Evolutionary conservation across 2,797 vertebrate genomes (phyloP).

Genomic region (Sebastolobus altivelis): DNA sequence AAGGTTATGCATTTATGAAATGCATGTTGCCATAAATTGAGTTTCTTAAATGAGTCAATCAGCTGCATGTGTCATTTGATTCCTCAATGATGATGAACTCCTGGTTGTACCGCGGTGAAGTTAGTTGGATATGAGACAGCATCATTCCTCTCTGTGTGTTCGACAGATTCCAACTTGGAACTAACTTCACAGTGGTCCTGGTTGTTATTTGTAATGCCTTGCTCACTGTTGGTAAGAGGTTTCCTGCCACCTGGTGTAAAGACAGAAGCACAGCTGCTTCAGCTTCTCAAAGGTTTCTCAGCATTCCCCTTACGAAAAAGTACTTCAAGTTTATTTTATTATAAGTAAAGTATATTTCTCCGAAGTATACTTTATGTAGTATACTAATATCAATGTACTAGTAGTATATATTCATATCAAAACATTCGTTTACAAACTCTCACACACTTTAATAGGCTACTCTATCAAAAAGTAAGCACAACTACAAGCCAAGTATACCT

Average conservation of each 20-base stretch:
- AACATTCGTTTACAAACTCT: too few species aligned
- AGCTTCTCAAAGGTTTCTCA: background rate
- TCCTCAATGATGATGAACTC: background rate
- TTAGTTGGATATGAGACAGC: background rate
- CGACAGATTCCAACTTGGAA: background rate
- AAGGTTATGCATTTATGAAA: background rate
- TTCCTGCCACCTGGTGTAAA: constrained; percentile 76
- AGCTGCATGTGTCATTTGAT: constrained; percentile 1
- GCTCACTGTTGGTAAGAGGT: constrained; percentile 19
- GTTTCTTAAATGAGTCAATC: constrained; percentile 3
- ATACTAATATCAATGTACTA: too few species aligned
- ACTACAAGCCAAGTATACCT: too few species aligned
- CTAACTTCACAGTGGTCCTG: background rate
- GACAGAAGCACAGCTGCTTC: constrained; percentile 25
- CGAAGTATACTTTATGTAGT: too few species aligned
- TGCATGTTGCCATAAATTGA: background rate
- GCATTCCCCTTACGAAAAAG: too few species aligned
- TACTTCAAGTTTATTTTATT: too few species aligned
- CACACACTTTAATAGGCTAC: too few species aligned
- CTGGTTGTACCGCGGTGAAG: background rate
- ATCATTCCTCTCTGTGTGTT: rapidly evolving
- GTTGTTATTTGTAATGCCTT: background rate
- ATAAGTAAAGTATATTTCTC: too few species aligned
- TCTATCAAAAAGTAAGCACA: too few species aligned
- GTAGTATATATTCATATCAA: too few species aligned